Conservation (phyloP, 1,140 invertebrate species). For the Ceratina australensis region DNA sequence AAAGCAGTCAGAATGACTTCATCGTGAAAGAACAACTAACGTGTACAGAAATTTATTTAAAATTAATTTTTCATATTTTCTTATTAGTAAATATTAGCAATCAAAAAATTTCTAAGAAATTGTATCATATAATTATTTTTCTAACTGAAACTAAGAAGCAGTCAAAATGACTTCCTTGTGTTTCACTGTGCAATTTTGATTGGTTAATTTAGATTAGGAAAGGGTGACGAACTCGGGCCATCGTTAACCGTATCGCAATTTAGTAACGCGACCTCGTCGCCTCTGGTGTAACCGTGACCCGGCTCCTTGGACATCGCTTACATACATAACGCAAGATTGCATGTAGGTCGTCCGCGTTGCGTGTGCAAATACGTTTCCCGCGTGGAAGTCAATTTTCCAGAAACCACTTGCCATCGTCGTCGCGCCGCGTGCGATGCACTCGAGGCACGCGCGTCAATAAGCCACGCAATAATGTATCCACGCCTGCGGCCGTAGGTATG, state of each 20-base stretch:
- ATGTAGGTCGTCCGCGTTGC: conserved; percentile 31
- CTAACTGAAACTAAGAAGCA: too few species aligned
- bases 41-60: too few species aligned
- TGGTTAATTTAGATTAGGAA: too few species aligned
- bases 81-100: too few species aligned
- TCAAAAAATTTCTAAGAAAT: too few species aligned
- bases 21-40: too few species aligned
- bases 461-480: conserved; percentile 2
- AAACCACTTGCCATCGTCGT: background rate
- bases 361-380: conserved; percentile 23
- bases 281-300: conserved; percentile 31
- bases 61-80: too few species aligned
- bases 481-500: background rate
- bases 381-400: conserved; percentile 24
- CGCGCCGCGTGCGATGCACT: background rate
- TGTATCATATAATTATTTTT: too few species aligned
- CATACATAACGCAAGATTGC: background rate
- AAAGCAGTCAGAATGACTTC: too few species aligned
- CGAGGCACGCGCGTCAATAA: conserved; percentile 6
- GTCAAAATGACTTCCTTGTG: background rate
- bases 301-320: conserved; percentile 11
- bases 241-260: conserved; percentile 1
- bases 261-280: conserved; percentile 1
- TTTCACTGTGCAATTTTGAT: background rate
- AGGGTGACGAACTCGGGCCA: conserved; percentile 23